These are phyloP conservation scores for Athalia circularis DNA, from an alignment of 2,888 invertebrate genomes.

Conservation along the genomic window DNA sequence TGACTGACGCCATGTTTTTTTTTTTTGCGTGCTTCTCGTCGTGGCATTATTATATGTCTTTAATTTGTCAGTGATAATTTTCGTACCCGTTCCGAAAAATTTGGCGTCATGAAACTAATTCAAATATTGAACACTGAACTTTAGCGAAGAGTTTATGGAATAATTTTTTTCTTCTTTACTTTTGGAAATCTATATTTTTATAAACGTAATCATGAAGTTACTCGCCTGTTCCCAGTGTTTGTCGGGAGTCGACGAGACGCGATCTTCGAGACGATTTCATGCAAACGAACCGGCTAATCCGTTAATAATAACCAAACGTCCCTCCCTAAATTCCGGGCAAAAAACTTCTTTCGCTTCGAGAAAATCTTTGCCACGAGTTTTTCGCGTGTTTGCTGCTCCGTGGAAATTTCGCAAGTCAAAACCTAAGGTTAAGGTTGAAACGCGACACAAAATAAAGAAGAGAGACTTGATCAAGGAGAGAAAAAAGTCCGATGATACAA, in stretches of 20 bases:
- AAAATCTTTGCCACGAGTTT: constrained; percentile 53
- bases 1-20: too few relatives aligned
- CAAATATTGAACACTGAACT: neutral
- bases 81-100: too few relatives aligned
- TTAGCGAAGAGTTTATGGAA: neutral
- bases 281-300: constrained; percentile 60
- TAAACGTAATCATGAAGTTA: constrained; percentile 59
- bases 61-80: too few relatives aligned
- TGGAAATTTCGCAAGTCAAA: constrained; percentile 53
- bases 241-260: constrained; percentile 53
- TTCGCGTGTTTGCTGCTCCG: constrained; percentile 56
- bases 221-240: constrained; percentile 64
- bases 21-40: too few relatives aligned
- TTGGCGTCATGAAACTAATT: neutral
- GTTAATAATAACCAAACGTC: constrained; percentile 64
- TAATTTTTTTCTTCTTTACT: neutral
- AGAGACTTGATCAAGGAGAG: constrained; percentile 51
- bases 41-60: too few relatives aligned
- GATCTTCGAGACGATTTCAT: constrained; percentile 46
- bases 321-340: constrained; percentile 45
- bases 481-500: constrained; percentile 28
- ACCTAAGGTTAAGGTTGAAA: constrained; percentile 52
- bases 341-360: constrained; percentile 48
- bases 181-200: constrained; percentile 69
- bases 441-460: constrained; percentile 54